These are phyloP conservation scores for Aquatica leii DNA, from an alignment of 2,888 invertebrate genomes.

Conservation along the genomic window DNA sequence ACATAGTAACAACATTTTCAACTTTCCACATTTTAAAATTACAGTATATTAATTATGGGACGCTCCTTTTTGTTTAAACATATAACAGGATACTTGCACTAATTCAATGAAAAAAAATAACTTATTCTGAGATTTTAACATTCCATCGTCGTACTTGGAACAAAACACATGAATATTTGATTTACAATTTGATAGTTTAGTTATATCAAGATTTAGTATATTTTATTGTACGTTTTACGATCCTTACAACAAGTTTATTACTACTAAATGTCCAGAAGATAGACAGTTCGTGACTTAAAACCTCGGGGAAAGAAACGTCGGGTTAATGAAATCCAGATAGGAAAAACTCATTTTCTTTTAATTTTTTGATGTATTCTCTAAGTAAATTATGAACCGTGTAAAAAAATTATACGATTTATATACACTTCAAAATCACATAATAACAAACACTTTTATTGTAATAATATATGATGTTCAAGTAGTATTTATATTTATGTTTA, in stretches of 20 bases:
- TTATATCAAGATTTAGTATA: constrained; percentile 7
- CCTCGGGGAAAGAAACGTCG: constrained; percentile 1
- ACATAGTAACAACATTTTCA: constrained; percentile 53
- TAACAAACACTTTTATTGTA: constrained; percentile 2
- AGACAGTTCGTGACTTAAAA: constrained; percentile 15
- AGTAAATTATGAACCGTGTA: background rate
- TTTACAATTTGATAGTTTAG: constrained; percentile 3
- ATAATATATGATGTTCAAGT: constrained; percentile 19
- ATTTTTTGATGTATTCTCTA: background rate
- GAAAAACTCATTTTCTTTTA: constrained; percentile 1
- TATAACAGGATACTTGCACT: no score
- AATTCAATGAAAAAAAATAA: no score
- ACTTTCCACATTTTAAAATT: constrained; percentile 49
- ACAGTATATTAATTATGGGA: constrained; percentile 6
- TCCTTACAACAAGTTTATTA: constrained; percentile 10
- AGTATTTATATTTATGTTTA: constrained; percentile 40
- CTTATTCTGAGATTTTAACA: no score
- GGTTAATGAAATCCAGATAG: constrained; percentile 1
- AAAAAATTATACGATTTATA: constrained; percentile 11
- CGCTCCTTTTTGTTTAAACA: no score
- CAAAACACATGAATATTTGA: background rate
- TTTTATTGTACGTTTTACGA: constrained; percentile 13
- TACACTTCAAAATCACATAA: background rate
- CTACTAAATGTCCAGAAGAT: constrained; percentile 14
- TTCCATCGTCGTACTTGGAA: no score